Evolutionary conservation across 2,888 invertebrate species (phyloP).

Genomic region (Caenorhabditis sp.): DNA sequence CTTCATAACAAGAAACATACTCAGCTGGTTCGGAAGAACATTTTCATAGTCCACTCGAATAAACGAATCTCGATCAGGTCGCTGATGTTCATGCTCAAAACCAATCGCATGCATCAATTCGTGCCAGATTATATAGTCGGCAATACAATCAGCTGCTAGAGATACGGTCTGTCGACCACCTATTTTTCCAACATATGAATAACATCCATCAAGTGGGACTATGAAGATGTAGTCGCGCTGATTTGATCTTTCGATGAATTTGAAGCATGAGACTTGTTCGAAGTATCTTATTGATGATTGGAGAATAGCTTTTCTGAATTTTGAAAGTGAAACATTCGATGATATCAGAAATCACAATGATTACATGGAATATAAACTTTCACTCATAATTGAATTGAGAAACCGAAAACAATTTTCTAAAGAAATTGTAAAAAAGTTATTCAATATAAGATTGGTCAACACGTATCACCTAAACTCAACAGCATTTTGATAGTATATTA

Average conservation of each 20-base stretch:
- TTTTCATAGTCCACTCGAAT: slow-evolving; percentile 53
- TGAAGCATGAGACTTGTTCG: slow-evolving; percentile 60
- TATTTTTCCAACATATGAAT: slow-evolving; percentile 63
- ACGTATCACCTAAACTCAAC: too few species aligned
- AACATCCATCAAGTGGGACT: slow-evolving; percentile 63
- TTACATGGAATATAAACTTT: too few species aligned
- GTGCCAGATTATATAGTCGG: slow-evolving; percentile 63
- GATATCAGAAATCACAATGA: too few species aligned
- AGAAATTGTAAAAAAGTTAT: too few species aligned
- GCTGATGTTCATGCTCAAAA: slow-evolving; percentile 64
- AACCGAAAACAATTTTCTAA: too few species aligned
- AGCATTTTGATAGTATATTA: too few species aligned
- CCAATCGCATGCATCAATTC: slow-evolving; percentile 65
- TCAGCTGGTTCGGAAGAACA: slow-evolving; percentile 54
- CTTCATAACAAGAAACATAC: slow-evolving; percentile 15
- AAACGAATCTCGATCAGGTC: slow-evolving; percentile 58
- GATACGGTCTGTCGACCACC: slow-evolving; percentile 54
- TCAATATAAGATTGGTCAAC: too few species aligned
- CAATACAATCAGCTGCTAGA: slow-evolving; percentile 56
- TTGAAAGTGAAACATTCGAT: too few species aligned
- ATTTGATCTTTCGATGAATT: slow-evolving; percentile 50
- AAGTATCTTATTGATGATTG: slow-evolving; percentile 46
- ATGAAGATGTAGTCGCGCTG: slow-evolving; percentile 59
- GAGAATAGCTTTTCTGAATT: slow-evolving; percentile 47
- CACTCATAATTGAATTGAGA: too few species aligned